Conservation (phyloP, 2,797 vertebrate species). For the Sebastes reedi region DNA sequence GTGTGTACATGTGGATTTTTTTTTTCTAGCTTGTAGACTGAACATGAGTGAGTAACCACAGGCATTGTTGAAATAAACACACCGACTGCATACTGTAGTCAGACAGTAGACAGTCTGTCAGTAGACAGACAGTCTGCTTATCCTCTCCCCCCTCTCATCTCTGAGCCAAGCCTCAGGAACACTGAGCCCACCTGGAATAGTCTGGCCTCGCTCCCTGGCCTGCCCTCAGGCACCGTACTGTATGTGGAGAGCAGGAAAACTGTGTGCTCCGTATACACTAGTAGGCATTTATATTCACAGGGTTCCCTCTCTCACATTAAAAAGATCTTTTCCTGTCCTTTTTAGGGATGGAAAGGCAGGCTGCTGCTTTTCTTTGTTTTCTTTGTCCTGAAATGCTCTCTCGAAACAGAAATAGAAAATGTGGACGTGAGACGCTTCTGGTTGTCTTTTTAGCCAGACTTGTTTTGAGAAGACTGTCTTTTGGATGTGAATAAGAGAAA, state of each 20-base stretch:
- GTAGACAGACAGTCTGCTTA: constrained; percentile 54
- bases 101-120: constrained; percentile 64
- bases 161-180: constrained; percentile 66
- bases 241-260: constrained; percentile 16
- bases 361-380: constrained; percentile 23
- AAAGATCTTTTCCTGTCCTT: constrained; percentile 35
- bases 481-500: background rate
- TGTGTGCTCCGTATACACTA: constrained; percentile 11
- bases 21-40: constrained; percentile 11
- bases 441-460: background rate
- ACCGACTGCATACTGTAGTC: background rate
- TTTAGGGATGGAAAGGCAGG: constrained; percentile 35
- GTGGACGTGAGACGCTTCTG: background rate
- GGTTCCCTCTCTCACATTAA: constrained; percentile 17
- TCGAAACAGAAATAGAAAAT: constrained; percentile 26
- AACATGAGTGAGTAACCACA: constrained; percentile 22
- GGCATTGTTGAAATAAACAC: constrained; percentile 7
- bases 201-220: constrained; percentile 68
- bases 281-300: constrained; percentile 39
- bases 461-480: constrained; percentile 6
- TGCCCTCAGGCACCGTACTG: constrained; percentile 60
- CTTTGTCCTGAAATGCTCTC: constrained; percentile 33
- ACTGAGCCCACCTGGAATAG: constrained; percentile 73
- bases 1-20: background rate
- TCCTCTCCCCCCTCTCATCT: constrained; percentile 60